Base-by-base conservation (phyloP, 1,140 invertebrate genomes). In the Brachionus koreanus region DNA sequence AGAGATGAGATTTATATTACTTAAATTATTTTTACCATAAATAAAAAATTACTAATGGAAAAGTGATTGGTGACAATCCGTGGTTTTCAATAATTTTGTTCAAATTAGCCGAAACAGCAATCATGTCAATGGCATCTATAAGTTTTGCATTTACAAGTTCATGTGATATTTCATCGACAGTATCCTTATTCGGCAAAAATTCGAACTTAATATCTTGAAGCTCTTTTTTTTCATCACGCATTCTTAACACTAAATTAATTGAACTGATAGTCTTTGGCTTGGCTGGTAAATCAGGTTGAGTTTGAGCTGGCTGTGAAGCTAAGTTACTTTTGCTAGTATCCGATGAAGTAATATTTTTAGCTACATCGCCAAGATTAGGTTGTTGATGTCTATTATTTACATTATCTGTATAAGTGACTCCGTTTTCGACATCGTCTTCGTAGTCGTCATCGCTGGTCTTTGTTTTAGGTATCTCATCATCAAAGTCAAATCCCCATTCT, bases 1-100 rank as follows among this genome's bases (percentile, higher is more conserved):
- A 84, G 85, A 85, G 83, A 83, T 83, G 39, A 35, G 33, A 43
- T 19, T 25, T 25, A 9, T 35, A n/a, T n/a, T n/a, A n/a, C n/a
- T 39, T 3, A 42, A 57, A 61, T 79, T n/a, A n/a, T 57, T 33
- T 12, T 52, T 37, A 16, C 29, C 6, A 16, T 57, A 23, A 2
- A 3, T 49, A 7, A 6, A 63, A 52, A 42, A n/a, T 81, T 82
- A 67, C 43, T 46, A 67, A 29, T 52, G 81, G 29, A 63, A 69
- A 65, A 76, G 69, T 77, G 19, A 81, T 65, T 7, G 49, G 46
- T 43, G 69, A 37, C 16, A 83, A 42, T 19, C 13, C 19, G 42
- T 35, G 57, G 12, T 83, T 57, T 43, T 69, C 82, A 3, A 46
- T 12, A 23, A 76, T 19, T 35, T 83, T 63, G 19, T 63, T 77